A percentile compares a stretch with the other conserved stretches of the same genome.
phyloP scores from a whole-genome alignment of 2,888 invertebrate genomes.

The Zhuqinia jingwanae region DNA sequence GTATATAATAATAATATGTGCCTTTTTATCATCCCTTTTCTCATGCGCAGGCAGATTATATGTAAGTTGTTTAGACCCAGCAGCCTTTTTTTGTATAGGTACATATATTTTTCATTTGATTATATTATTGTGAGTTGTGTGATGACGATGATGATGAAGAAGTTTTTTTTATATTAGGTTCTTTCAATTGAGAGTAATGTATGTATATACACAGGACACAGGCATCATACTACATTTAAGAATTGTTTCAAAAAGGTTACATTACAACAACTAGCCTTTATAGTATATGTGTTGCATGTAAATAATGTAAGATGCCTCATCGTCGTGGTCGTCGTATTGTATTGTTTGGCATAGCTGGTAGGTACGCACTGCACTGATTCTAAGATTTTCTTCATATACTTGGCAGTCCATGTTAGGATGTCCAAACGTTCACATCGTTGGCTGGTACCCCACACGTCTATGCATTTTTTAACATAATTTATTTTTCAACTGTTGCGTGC shows the following conservation, averaged over 20 bases:
- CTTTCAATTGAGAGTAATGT: neutral
- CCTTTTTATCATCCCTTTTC: conserved; percentile 32
- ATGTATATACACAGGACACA: neutral
- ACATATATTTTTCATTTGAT: neutral
- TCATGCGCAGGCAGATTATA: too few species aligned
- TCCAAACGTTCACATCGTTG: conserved; percentile 67
- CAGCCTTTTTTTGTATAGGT: neutral
- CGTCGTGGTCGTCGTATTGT: conserved; percentile 14
- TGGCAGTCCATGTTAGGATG: conserved; percentile 69
- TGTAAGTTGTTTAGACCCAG: neutral
- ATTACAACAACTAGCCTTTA: neutral
- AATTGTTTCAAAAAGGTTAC: conserved; percentile 36
- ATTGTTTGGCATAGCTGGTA: neutral
- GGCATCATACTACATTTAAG: conserved; percentile 8
- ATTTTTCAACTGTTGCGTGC: neutral
- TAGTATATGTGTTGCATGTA: neutral
- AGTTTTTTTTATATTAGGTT: neutral
- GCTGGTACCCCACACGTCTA: conserved; percentile 45
- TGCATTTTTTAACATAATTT: conserved; percentile 47
- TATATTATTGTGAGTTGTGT: too few species aligned
- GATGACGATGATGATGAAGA: too few species aligned
- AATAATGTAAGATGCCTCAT: neutral
- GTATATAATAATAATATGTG: too few species aligned
- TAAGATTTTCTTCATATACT: conserved; percentile 60
- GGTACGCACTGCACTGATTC: conserved; percentile 33